Base-by-base conservation (phyloP, 2,888 invertebrate genomes). In the Catocala nupta region DNA sequence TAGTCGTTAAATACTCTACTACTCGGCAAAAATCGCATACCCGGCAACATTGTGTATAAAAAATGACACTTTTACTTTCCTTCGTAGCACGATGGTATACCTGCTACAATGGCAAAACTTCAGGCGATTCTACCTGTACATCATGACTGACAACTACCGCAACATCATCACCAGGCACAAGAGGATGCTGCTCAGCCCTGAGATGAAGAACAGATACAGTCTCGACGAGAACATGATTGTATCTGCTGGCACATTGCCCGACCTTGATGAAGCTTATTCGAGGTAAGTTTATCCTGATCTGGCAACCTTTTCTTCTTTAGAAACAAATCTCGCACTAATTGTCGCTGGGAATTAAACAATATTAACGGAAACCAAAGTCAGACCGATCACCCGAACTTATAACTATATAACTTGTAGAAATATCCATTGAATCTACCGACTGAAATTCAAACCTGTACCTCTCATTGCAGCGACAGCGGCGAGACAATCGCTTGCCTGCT, bases 71-170 rank as follows among this genome's bases (percentile, higher is more conserved):
- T 42, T 13, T 60, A 50, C 49, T 58, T 11, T 55, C 48, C 34
- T 70, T 95, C 94, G 45, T 90, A 98, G 98, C 84, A 97, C 97
- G 55, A 97, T 97, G 83, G 96, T 97, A 81, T 96, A 96, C 91
- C 93, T 98, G 74, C 92, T 97, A 43, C 96, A 97, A 85, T 98
- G 98, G 98, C 96, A 97, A 85, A 97, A 98, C 87, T 96, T 98
- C 91, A 95, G 98, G 12, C 96, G 98, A 3, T 96, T 98, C 82
- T 99, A 99, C 90, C 94, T 98, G 63, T 98, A 98, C 90, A 96
- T 98, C 64, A 98, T 99, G 97, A 98, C 98, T 0, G 98, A 98
- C 87, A 98, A 98, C 88, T 96, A 98, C 88, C 97, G 98, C 76
- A 96, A 96, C 82, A 96, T 99, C 64, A 97, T 99, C 73, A 95